Conservation (phyloP, 2,797 vertebrate genomes). For the Lagocephalus sceleratus region DNA sequence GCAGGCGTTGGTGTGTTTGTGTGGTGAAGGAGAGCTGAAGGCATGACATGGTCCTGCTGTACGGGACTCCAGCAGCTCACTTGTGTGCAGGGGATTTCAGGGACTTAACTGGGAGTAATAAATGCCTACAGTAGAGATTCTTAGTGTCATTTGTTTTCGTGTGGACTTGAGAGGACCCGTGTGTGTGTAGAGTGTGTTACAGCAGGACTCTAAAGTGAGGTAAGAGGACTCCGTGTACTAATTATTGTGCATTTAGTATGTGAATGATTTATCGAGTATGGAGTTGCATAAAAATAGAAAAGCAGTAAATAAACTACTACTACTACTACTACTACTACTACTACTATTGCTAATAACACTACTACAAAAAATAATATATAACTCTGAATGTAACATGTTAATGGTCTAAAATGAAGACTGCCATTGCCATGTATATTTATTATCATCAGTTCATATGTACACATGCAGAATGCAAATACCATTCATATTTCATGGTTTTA, state of each 20-base stretch:
- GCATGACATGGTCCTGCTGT: slow-evolving; percentile 57
- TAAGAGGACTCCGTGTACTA: slow-evolving; percentile 30
- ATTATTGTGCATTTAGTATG: background rate
- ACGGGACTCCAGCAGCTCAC: slow-evolving; percentile 45
- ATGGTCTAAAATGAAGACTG: too few relatives aligned
- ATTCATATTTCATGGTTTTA: too few relatives aligned
- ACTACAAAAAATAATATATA: too few relatives aligned
- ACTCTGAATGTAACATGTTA: too few relatives aligned
- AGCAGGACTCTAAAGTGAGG: slow-evolving; percentile 30
- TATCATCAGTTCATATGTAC: too few relatives aligned
- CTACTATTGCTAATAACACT: too few relatives aligned
- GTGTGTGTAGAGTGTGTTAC: slow-evolving; percentile 19
- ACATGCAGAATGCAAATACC: too few relatives aligned
- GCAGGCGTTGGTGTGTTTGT: slow-evolving; percentile 74
- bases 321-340: too few relatives aligned
- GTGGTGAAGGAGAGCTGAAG: slow-evolving; percentile 67
- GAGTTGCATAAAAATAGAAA: too few relatives aligned
- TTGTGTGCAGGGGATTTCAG: slow-evolving; percentile 67
- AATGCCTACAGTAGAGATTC: slow-evolving; percentile 53
- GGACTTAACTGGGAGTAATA: slow-evolving; percentile 67
- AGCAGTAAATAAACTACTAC: too few relatives aligned
- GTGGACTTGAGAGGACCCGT: slow-evolving; percentile 41
- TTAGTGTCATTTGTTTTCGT: slow-evolving; percentile 61
- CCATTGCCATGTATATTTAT: too few relatives aligned
- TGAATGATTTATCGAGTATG: too few relatives aligned